Evolutionary conservation across 2,888 invertebrate species (phyloP).

Genomic region (Papilio demoleus): DNA sequence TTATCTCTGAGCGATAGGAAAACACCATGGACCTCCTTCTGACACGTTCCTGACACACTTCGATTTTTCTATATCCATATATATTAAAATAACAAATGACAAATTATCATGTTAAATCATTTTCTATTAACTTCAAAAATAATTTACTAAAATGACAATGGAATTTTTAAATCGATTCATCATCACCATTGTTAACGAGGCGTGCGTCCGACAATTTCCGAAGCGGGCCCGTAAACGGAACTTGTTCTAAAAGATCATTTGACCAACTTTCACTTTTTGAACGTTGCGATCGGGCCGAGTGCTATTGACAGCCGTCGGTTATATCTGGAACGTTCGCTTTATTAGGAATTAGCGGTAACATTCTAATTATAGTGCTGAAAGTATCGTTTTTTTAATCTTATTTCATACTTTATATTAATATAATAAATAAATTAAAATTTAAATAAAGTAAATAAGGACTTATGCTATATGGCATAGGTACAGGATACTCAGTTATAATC

Average conservation of each 20-base stretch:
- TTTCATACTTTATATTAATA: too few relatives aligned
- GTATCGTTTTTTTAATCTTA: background rate
- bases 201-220: constrained; percentile 40
- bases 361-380: constrained; percentile 31
- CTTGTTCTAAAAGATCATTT: constrained; percentile 51
- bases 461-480: too few relatives aligned
- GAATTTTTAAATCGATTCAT: constrained; percentile 32
- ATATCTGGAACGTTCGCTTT: constrained; percentile 28
- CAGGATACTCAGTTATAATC: too few relatives aligned
- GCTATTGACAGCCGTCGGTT: constrained; percentile 22
- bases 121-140: constrained; percentile 1
- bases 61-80: too few relatives aligned
- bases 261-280: constrained; percentile 56
- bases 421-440: too few relatives aligned
- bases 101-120: background rate
- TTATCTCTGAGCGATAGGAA: too few relatives aligned
- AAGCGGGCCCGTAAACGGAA: constrained; percentile 52
- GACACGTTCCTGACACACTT: too few relatives aligned
- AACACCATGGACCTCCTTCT: too few relatives aligned
- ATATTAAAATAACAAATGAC: background rate
- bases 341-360: constrained; percentile 26
- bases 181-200: constrained; percentile 32
- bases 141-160: background rate
- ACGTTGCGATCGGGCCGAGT: constrained; percentile 45
- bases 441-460: too few relatives aligned